Conservation (phyloP, 2,113 vertebrate species). For the Origma solitaria region DNA sequence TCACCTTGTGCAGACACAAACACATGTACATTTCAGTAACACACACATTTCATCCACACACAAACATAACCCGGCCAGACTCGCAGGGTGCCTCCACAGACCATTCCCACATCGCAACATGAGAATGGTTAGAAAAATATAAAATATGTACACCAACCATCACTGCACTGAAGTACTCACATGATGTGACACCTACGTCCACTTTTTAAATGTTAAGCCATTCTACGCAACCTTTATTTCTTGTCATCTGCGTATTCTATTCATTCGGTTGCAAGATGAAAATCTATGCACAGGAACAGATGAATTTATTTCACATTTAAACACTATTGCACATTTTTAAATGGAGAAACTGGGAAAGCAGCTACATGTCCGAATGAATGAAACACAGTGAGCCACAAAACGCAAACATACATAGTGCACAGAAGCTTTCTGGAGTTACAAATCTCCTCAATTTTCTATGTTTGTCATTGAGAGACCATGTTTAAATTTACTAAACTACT, state of each 20-base stretch:
- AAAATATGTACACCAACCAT: neutral
- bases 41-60: neutral
- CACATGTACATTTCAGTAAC: neutral
- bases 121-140: slow-evolving; percentile 33
- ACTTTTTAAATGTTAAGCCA: neutral
- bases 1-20: neutral
- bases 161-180: neutral
- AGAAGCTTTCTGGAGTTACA: slow-evolving; percentile 8
- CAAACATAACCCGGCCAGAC: neutral
- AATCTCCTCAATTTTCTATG: slow-evolving; percentile 32
- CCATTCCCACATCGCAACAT: neutral
- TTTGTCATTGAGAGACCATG: slow-evolving; percentile 25
- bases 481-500: slow-evolving; percentile 60
- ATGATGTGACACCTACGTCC: neutral
- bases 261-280: neutral
- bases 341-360: neutral
- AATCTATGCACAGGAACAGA: neutral
- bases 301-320: neutral
- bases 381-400: slow-evolving; percentile 36
- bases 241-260: neutral
- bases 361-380: neutral
- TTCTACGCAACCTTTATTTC: neutral
- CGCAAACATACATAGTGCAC: neutral
- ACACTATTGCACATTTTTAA: neutral
- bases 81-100: neutral